Base-by-base conservation (phyloP, 23 tunicate species). In the Ciona savignyi region DNA sequence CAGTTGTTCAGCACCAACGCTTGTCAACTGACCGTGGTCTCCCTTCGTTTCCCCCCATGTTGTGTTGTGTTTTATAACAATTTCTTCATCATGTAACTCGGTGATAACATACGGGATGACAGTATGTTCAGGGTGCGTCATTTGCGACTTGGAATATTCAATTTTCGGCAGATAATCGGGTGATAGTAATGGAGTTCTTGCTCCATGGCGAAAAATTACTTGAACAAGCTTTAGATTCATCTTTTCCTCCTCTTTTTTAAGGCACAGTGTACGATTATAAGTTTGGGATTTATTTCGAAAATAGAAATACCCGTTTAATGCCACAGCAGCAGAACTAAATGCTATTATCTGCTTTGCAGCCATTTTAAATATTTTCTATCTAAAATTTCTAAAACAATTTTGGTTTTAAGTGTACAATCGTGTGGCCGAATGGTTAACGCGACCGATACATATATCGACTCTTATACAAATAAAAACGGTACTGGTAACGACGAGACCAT, bases 121-220 rank as follows among this genome's bases (percentile, higher is more conserved):
- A 21, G 94, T 87, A 27, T 87, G 79, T 9, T 56, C 15, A 3
- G 68, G 74, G 78, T 88, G 96, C 26, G 72, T 32, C 31, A 88
- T 23, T 32, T 81, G 20, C 0, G 70, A 66, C 4, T 77, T 63
- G 9, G 72, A 33, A 34, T 82, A 82, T 15, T 32, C 15, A 1
- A 88, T 49, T n/a, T 60, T 61, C 23, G 96, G 96, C 34, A 88
- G 51, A 29, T 72, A 82, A 0, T 82, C 71, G 23, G 83, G 87
- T 26, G 71, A 31, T 25, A 25, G 21, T 22, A 88, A 34, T 2
- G 96, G 88, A 2, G 96, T 88, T 30, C 96, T 62, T 20, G 96
- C 96, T 27, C 96, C 96, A 78, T 88, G 96, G 0, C 96, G 87
- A 74, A 88, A 88, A 35, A 88, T 78, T 31, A 88, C 83, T 77